Evolutionary conservation across 2,113 vertebrate species (phyloP).

Genomic region (Chitala chitala): DNA sequence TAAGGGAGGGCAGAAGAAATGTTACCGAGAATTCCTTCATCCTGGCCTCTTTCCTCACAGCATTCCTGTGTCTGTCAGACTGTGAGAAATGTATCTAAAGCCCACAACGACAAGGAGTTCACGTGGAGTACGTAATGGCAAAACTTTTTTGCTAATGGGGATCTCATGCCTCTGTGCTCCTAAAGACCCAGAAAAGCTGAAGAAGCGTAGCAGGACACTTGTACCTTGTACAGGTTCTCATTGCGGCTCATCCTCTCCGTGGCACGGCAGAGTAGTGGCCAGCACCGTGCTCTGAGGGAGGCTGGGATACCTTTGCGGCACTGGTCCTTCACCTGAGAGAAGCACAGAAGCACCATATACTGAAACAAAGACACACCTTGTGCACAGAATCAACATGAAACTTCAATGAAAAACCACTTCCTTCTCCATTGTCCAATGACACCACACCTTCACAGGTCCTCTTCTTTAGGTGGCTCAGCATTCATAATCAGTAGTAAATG

Average conservation of each 20-base stretch:
- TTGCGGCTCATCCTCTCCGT: conserved; percentile 55
- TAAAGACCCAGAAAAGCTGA: background rate
- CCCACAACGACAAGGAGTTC: too few relatives aligned
- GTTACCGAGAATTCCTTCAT: too few relatives aligned
- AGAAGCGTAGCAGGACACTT: background rate
- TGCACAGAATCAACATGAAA: background rate
- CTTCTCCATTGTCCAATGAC: background rate
- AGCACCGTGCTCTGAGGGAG: conserved; percentile 72
- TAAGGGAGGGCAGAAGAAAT: conserved; percentile 22
- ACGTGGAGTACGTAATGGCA: background rate
- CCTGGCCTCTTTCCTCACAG: too few relatives aligned
- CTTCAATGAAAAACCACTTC: background rate
- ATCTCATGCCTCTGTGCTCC: background rate
- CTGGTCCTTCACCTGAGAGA: conserved; percentile 68
- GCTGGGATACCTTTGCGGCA: conserved; percentile 82
- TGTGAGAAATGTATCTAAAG: too few relatives aligned
- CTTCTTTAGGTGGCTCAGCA: too few relatives aligned
- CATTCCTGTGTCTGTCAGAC: too few relatives aligned
- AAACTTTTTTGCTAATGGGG: background rate
- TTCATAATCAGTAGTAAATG: too few relatives aligned
- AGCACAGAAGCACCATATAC: background rate
- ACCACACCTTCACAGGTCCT: background rate
- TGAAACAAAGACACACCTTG: background rate
- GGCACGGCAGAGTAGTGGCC: conserved; percentile 76
- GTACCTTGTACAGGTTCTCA: conserved; percentile 58